Evolutionary conservation across 2,888 invertebrate species (phyloP), one percentile per base, ranked within the genome.

Genomic region (Scotopteryx bipunctaria): DNA sequence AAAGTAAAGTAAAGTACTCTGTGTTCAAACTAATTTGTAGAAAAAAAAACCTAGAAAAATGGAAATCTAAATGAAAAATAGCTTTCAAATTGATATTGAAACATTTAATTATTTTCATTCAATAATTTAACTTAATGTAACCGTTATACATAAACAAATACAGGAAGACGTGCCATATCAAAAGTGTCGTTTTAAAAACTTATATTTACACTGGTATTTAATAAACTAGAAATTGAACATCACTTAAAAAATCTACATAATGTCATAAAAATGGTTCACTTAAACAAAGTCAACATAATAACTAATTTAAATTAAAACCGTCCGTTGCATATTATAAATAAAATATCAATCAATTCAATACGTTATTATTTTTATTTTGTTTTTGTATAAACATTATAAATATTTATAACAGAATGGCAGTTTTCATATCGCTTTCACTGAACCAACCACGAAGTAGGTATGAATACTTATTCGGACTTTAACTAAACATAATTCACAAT

Each of bases 51-150:
- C 13, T 11, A 6, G 3, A 6, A 4, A 13, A 17, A 5, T 5
- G n/a, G 29, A 17, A 5, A 14, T 14, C 15, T 8, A 21, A 23
- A 33, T 32, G 21, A 11, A 45, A 33, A 45, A 5, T n/a, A 15
- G 21, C 16, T 21, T 16, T 11, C n/a, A 36, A 36, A 38, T 56
- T 63, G 70, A 80, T 86, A 81, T 84, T 70, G 82, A 86, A 87
- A 85, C 83, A 83, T 87, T 87, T 88, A 88, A 85, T 88, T 68
- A 76, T 81, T 83, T 59, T 82, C 73, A 81, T 78, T 87, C 80
- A 90, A 89, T 89, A 90, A 89, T 88, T 89, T 89, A 90, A 86
- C 85, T 87, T 86, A 87, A 65, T 63, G 64, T 71, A 78, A 59
- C 67, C 76, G 66, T 75, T 87, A 81, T 83, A 82, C 77, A 86